Evolutionary conservation across 2,888 invertebrate genomes (phyloP), one percentile per base, ranked within the genome.

Genomic region (Caenorhabditis panamensis): DNA sequence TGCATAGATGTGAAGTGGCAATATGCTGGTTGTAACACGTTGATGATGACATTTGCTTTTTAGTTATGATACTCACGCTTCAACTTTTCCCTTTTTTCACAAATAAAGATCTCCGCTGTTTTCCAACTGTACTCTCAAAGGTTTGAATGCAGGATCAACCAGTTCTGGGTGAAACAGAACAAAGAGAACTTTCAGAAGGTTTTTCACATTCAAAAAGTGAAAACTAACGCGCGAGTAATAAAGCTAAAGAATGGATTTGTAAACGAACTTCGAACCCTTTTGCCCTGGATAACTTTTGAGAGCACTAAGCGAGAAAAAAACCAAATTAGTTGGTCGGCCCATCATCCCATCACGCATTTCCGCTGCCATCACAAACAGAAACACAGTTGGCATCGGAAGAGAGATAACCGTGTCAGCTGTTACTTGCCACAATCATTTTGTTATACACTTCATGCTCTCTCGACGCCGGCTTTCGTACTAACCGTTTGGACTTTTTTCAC

Each of bases 391-490:
- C 69, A 69, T 53, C 58, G 47, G 68, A 58, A 63, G 67, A 76
- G 31, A 63, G 66, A 68, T 68, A 68, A 76, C 49, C 56, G 61
- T 61, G 78, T 78, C 78, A 78, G 78, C 78, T 78, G 78, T 64
- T 71, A 58, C 66, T 78, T 78, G 78, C 78, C 78, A 66, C 69
- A 78, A 69, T 71, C 78, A 78, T 78, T 78, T 71, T 78, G 44
- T 71, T 53, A 78, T 71, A 78, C 71, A 78, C 71, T 71, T 78
- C 71, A 78, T 78, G 78, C 78, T 64, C 76, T 76, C 56, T 31
- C 67, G 36, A 56, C 44, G 54, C 18, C 54, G 58, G 31, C 37
- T 76, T 76, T 76, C 75, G 75, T 75, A 75, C 75, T 75, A 75
- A 75, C 66, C 75, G 75, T 61, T 75, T 66, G 75, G 75, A 75